Conservation (phyloP, 2,888 invertebrate genomes). For the Chrysolina haemoptera region DNA sequence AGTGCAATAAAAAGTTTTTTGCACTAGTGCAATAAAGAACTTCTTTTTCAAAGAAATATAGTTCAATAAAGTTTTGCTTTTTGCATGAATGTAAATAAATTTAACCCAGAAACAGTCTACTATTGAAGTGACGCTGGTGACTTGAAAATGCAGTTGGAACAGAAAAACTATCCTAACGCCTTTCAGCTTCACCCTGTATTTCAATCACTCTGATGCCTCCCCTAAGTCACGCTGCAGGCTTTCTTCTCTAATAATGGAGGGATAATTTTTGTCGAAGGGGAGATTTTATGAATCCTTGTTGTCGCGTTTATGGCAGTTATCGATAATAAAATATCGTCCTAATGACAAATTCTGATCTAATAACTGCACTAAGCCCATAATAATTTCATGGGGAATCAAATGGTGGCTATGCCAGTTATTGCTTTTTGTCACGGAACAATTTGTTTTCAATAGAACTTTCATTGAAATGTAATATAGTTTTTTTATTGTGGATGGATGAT, state of each 20-base stretch:
- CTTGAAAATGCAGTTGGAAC: no score
- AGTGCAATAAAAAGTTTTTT: no score
- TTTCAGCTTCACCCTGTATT: slow-evolving; percentile 36
- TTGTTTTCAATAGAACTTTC: slow-evolving; percentile 6
- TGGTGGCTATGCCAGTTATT: slow-evolving; percentile 21
- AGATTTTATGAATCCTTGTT: slow-evolving; percentile 62
- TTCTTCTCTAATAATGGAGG: slow-evolving; percentile 45
- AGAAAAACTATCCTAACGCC: background rate
- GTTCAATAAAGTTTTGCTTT: no score
- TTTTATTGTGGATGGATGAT: background rate
- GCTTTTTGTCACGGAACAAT: slow-evolving; percentile 11
- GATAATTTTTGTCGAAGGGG: slow-evolving; percentile 55
- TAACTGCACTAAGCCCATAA: slow-evolving; percentile 43
- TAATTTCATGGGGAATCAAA: slow-evolving; percentile 45
- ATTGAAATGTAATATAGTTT: background rate
- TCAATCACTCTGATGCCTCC: slow-evolving; percentile 34
- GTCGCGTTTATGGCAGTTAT: slow-evolving; percentile 59
- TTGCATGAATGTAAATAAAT: no score
- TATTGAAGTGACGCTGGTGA: no score
- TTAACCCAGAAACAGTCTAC: no score
- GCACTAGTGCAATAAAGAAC: no score
- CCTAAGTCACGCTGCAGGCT: slow-evolving; percentile 45
- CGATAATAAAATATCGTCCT: slow-evolving; percentile 58
- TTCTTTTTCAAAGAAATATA: no score
- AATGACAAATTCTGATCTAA: slow-evolving; percentile 56